phyloP scores from a whole-genome alignment of 2,113 vertebrate genomes.

The Oreochromis tanganicae region DNA sequence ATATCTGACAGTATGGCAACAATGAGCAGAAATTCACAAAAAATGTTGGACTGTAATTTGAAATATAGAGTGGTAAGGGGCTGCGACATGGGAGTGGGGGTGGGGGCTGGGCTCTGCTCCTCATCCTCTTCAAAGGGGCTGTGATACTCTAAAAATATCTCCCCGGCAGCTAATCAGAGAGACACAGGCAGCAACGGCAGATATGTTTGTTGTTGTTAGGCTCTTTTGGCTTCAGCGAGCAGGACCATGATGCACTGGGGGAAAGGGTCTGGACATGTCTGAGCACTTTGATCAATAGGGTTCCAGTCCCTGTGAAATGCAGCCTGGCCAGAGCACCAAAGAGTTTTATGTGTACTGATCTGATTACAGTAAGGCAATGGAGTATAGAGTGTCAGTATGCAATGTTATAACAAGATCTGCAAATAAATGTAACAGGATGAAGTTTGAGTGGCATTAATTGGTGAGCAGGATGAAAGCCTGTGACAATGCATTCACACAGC shows the following conservation, averaged over 20 bases:
- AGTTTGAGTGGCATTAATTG: slow-evolving; percentile 57
- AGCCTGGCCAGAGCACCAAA: slow-evolving; percentile 47
- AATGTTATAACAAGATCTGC: slow-evolving; percentile 3
- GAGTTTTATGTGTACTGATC: slow-evolving; percentile 41
- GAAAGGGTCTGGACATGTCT: slow-evolving; percentile 51
- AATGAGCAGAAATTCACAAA: slow-evolving; percentile 47
- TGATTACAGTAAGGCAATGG: slow-evolving; percentile 25
- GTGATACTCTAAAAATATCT: slow-evolving; percentile 68
- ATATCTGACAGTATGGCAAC: neutral
- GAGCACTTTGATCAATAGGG: slow-evolving; percentile 63
- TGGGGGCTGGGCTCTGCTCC: slow-evolving; percentile 5
- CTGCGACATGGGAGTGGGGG: neutral
- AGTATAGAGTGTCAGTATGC: neutral
- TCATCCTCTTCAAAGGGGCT: slow-evolving; percentile 60
- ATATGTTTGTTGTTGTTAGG: slow-evolving; percentile 64
- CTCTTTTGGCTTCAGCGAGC: slow-evolving; percentile 57
- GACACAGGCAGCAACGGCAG: slow-evolving; percentile 43
- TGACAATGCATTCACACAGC: slow-evolving; percentile 15
- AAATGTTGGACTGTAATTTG: slow-evolving; percentile 35
- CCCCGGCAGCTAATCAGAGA: slow-evolving; percentile 57
- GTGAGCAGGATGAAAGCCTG: slow-evolving; percentile 26
- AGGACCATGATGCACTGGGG: slow-evolving; percentile 49
- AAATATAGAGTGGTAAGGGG: neutral
- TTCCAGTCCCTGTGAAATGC: slow-evolving; percentile 55
- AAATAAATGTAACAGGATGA: slow-evolving; percentile 24